Conservation (phyloP, 2,113 vertebrate species). For the Chaetura pelagica region DNA sequence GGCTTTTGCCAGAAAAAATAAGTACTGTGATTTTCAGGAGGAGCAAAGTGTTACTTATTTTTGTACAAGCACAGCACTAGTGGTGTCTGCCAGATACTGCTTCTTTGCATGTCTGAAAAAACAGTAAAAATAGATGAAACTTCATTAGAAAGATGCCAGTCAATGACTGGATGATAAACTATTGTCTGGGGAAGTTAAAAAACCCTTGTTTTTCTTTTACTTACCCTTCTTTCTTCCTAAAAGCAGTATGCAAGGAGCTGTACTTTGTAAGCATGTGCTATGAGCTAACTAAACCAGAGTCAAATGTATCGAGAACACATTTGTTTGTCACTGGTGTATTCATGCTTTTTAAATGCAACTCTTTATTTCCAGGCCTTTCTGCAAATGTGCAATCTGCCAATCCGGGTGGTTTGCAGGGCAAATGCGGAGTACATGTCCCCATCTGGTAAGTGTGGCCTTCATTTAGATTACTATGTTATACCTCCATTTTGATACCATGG, state of each 20-base stretch:
- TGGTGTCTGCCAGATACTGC: not conserved
- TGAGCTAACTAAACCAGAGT: not conserved
- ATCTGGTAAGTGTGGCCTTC: conserved; percentile 87
- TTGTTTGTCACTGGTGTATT: conserved; percentile 30
- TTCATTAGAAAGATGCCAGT: not conserved
- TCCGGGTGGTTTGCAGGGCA: conserved; percentile 85
- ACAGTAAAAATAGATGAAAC: not conserved
- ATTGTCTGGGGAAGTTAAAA: not conserved
- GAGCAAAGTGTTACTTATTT: not conserved
- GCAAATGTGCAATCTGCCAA: conserved; percentile 89
- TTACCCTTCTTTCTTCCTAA: not conserved
- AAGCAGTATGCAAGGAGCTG: not conserved
- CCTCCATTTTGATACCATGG: conserved; percentile 73
- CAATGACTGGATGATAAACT: not conserved
- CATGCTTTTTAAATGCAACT: conserved; percentile 39
- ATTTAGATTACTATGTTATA: conserved; percentile 61
- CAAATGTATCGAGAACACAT: not conserved
- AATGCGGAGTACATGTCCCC: conserved; percentile 89
- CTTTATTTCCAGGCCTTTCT: conserved; percentile 83
- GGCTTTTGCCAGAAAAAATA: not conserved
- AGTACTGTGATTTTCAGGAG: not conserved
- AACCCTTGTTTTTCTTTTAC: not conserved
- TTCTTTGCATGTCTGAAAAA: conserved; percentile 2
- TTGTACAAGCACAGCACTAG: not conserved
- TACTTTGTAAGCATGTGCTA: not conserved